Percentiles rank a stretch among this genome's conserved stretches.
phyloP scores from a whole-genome alignment of 2,797 vertebrate genomes.

The Ficedula albicollis region DNA sequence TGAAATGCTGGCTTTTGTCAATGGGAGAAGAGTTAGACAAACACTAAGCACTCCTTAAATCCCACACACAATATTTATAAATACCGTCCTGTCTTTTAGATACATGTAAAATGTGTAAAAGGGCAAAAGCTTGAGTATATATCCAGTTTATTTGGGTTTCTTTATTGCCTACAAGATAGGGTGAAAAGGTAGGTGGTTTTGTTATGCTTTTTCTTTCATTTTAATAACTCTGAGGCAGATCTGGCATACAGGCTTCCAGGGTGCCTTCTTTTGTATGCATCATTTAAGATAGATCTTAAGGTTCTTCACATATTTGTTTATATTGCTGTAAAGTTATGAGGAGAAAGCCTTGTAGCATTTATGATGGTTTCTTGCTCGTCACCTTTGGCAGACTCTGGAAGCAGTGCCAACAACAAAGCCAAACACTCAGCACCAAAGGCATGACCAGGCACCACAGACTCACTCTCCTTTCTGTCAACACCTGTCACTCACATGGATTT shows the following conservation, averaged over 20 bases:
- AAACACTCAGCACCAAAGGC: fast-evolving
- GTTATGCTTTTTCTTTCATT: neutral
- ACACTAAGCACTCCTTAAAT: neutral
- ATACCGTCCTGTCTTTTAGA: neutral
- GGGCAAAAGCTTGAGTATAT: neutral
- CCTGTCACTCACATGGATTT: neutral
- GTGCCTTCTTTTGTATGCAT: neutral
- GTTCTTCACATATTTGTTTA: neutral
- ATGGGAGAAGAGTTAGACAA: neutral
- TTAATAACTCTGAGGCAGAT: neutral
- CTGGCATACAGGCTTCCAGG: neutral
- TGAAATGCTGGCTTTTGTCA: neutral
- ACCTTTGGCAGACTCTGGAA: neutral
- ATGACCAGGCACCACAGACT: neutral
- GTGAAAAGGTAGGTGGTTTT: neutral
- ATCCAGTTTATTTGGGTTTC: neutral
- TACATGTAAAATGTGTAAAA: neutral
- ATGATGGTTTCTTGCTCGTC: neutral
- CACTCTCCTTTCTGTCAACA: neutral
- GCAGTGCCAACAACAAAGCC: neutral
- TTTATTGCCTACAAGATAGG: neutral
- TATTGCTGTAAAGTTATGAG: neutral
- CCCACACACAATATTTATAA: neutral
- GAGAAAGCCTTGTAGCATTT: neutral
- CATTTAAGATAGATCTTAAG: neutral